Evolutionary conservation across 2,888 invertebrate genomes (phyloP).

Genomic region (Sphinx pinastri): DNA sequence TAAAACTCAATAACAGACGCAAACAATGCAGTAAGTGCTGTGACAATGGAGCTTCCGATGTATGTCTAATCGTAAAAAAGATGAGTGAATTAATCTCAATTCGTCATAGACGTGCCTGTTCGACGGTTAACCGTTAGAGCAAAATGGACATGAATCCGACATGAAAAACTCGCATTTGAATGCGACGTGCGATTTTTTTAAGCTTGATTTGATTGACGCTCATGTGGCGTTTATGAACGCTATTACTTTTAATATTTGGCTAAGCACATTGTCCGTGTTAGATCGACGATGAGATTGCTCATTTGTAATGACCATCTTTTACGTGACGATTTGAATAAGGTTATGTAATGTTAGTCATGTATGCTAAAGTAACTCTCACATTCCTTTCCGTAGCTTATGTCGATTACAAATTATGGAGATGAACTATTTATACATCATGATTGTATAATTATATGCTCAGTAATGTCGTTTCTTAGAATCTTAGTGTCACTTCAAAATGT

Average conservation of each 20-base stretch:
- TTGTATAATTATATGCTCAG: no score
- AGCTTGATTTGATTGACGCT: slow-evolving; percentile 11
- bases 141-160: slow-evolving; percentile 27
- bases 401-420: no score
- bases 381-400: not conserved
- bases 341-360: not conserved
- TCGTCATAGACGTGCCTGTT: slow-evolving; percentile 40
- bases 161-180: slow-evolving; percentile 26
- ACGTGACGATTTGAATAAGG: not conserved
- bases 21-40: not conserved
- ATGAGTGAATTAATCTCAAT: slow-evolving; percentile 49
- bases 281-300: slow-evolving; percentile 7
- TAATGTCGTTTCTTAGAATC: no score
- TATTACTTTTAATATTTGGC: slow-evolving; percentile 20
- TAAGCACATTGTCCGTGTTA: slow-evolving; percentile 10
- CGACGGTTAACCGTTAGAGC: slow-evolving; percentile 26
- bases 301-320: slow-evolving; percentile 5
- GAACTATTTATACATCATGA: no score
- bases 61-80: slow-evolving; percentile 33
- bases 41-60: slow-evolving; percentile 6
- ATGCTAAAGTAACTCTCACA: not conserved
- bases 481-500: no score
- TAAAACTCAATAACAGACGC: not conserved
- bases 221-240: not conserved
- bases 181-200: slow-evolving; percentile 25